Evolutionary conservation across 2,113 vertebrate species (phyloP).

Genomic region (Burhinus bistriatus): DNA sequence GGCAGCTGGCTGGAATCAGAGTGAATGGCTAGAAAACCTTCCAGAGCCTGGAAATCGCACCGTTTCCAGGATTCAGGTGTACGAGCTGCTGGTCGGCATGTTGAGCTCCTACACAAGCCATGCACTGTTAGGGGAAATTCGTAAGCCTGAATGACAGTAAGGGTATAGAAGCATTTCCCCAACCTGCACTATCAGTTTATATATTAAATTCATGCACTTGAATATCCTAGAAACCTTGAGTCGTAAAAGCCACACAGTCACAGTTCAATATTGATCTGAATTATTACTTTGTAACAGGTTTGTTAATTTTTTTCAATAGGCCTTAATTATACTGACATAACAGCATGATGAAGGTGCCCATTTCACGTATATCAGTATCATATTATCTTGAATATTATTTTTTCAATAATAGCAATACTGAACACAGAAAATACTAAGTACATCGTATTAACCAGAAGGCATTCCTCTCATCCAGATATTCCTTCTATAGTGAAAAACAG

Average conservation of each 20-base stretch:
- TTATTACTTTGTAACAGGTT: not conserved
- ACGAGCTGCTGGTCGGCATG: not conserved
- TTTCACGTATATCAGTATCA: not conserved
- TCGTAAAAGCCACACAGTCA: not conserved
- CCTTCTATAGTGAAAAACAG: not conserved
- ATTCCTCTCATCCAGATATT: not conserved
- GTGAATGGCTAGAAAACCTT: not conserved
- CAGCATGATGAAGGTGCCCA: not conserved
- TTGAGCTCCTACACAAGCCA: not conserved
- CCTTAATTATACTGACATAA: not conserved
- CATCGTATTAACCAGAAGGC: not conserved
- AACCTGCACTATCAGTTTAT: not conserved
- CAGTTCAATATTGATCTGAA: not conserved
- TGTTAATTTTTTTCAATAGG: not conserved
- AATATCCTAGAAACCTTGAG: not conserved
- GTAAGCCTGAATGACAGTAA: not conserved
- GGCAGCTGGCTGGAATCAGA: not conserved
- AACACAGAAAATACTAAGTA: not conserved
- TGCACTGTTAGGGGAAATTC: not conserved
- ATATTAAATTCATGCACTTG: not conserved
- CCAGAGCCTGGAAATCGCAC: not conserved
- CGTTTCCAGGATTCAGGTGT: not conserved
- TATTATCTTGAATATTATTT: not conserved
- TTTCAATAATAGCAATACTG: not conserved
- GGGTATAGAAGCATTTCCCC: not conserved